Base-by-base conservation (phyloP, 2,888 invertebrate species). In the Apodemia mormo region DNA sequence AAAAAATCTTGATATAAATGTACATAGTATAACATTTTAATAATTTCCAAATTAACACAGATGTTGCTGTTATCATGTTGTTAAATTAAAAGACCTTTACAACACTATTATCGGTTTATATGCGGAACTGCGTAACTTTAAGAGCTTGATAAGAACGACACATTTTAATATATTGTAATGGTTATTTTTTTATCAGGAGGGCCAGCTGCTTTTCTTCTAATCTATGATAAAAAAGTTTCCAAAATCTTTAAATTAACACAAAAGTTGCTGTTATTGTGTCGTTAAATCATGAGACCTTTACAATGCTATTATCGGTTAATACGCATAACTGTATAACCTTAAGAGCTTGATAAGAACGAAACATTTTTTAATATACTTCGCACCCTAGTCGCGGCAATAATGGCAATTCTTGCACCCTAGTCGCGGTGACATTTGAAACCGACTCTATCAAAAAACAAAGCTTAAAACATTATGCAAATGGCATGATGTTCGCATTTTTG, bases 391-490 rank as follows among this genome's bases (percentile, higher is more conserved):
- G n/a, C n/a, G n/a, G n/a, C n/a, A n/a, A 83, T 92, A 88, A 91
- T 92, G 90, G 89, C 81, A 84, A 84, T 88, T 87, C 89, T 91
- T 86, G 85, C 91, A 89, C 93, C 89, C 92, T 85, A 82, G 83
- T 29, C 88, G 92, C 85, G 92, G 91, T 93, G 93, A 93, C 93
- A 93, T 93, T 93, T 93, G 87, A 89, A 88, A 90, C 86, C 83
- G 85, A 83, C 87, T 88, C 86, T 88, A 89, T 89, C 90, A 91
- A 92, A 93, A 92, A 92, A 92, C 90, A 92, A 91, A 87, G 88
- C 89, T 84, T 76, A 81, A 87, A 90, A 92, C 88, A 90, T 90
- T 92, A 93, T 93, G 93, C 93, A 93, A 93, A 93, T 93, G 92
- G 85, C 91, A 90, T 90, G 90, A 91, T 91, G 90, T 87, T 86